Base-by-base conservation (phyloP, 2,888 invertebrate genomes). In the Agrotis segetum region DNA sequence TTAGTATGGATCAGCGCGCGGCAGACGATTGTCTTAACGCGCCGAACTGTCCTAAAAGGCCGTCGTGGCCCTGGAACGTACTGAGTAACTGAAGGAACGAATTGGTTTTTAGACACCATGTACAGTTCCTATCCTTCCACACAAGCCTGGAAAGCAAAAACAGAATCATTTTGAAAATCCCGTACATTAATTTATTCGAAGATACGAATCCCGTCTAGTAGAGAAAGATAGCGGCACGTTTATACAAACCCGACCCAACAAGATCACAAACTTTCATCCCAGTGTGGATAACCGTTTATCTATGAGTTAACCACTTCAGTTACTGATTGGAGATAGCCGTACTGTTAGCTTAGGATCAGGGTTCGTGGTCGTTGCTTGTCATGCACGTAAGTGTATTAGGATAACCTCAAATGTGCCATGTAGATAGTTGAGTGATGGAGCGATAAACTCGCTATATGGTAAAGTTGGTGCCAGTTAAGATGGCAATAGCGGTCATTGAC, bases 261-360 rank as follows among this genome's bases (percentile, higher is more conserved):
- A 67, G 63, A 46, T 67, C 65, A 56, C 60, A 49, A 77, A 84
- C 64, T 81, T 81, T 56, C 52, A 72, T 74, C 74, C 71, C 72
- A 17, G 19, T 17, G 21, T n/a, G 75, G 71, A 78, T 71, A 77
- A 78, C 67, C 82, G 60, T 81, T 82, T 81, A 84, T 84, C 74
- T 72, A 56, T 65, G 71, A 81, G 71, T 75, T 74, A 81, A 81
- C 81, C 81, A 71, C 78, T 84, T 55, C 40, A 70, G 72, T 74
- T 69, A 67, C 82, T 81, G 82, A 81, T 82, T 84, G 70, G 63
- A 80, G 82, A 82, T 80, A 78, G 73, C 46, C 40, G 24, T 11
- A 58, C 55, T 79, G 79, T 78, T 82, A 67, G 69, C 55, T 82
- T 82, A 80, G 78, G 82, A 77, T 67, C 79, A 34, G 34, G 58